Evolutionary conservation across 2,888 invertebrate species (phyloP).

Genomic region (Drosophila paracracens): DNA sequence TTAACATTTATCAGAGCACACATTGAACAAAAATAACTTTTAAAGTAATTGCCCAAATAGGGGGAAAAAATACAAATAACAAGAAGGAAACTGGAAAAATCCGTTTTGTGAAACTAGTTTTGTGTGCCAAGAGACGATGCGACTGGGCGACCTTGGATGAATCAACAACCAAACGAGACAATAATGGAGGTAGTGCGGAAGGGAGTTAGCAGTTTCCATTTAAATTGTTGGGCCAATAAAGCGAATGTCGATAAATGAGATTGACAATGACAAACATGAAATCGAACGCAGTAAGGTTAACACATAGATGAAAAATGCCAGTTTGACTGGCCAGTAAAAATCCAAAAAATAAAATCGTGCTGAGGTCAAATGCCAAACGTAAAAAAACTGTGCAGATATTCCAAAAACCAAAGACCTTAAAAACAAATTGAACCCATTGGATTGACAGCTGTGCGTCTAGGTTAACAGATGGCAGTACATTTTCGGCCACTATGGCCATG

Average conservation of each 20-base stretch:
- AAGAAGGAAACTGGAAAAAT: slow-evolving; percentile 9
- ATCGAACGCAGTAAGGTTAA: slow-evolving; percentile 68
- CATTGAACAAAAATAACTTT: slow-evolving; percentile 21
- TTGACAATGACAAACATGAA: slow-evolving; percentile 79
- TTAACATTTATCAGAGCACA: slow-evolving; percentile 18
- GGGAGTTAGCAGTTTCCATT: slow-evolving; percentile 46
- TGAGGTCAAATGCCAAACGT: slow-evolving; percentile 66
- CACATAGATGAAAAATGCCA: slow-evolving; percentile 57
- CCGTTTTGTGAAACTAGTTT: slow-evolving; percentile 24
- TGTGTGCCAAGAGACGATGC: slow-evolving; percentile 30
- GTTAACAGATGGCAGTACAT: slow-evolving; percentile 77
- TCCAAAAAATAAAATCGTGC: slow-evolving; percentile 59
- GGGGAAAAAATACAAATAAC: neutral
- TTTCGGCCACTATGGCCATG: slow-evolving; percentile 63
- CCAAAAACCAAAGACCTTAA: slow-evolving; percentile 53
- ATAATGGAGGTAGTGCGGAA: slow-evolving; percentile 27
- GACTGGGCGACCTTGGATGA: slow-evolving; percentile 40
- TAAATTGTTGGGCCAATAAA: slow-evolving; percentile 72
- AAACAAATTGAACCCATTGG: slow-evolving; percentile 60
- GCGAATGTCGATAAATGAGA: slow-evolving; percentile 76
- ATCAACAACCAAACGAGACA: slow-evolving; percentile 26
- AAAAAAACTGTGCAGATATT: slow-evolving; percentile 16
- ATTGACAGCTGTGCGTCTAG: slow-evolving; percentile 70
- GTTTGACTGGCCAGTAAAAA: slow-evolving; percentile 65
- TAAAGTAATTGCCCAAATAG: slow-evolving; percentile 39